Percentiles rank a stretch among this genome's conserved stretches.
These are phyloP conservation scores for Heterodera filipjevi DNA, from an alignment of 2,888 invertebrate genomes.

Conservation along the genomic window DNA sequence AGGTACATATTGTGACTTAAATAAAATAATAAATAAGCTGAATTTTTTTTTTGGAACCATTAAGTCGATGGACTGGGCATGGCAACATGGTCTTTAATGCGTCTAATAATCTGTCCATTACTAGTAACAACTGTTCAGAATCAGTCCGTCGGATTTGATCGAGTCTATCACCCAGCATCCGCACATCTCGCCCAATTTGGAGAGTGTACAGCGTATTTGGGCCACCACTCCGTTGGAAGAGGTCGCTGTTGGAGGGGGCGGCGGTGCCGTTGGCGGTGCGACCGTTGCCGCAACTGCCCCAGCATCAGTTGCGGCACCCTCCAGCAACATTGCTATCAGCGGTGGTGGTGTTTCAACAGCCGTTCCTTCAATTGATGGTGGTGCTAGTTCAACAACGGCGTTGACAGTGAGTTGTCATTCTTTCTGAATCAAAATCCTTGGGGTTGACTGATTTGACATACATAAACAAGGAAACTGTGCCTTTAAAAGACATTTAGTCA, in stretches of 20 bases:
- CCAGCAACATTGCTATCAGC: neutral
- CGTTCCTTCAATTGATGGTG: neutral
- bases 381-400: neutral
- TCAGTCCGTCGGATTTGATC: slow-evolving; percentile 24
- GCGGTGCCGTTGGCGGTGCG: neutral
- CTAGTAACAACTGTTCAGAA: slow-evolving; percentile 5
- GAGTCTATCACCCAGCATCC: neutral
- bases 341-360: neutral
- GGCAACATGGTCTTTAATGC: neutral
- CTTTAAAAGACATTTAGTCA: too few species aligned
- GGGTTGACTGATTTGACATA: too few species aligned
- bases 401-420: neutral
- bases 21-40: too few species aligned
- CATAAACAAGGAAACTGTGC: too few species aligned
- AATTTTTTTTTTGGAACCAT: too few species aligned
- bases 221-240: slow-evolving; percentile 24
- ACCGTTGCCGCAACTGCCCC: neutral
- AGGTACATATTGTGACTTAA: too few species aligned
- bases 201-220: slow-evolving; percentile 21
- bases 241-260: neutral
- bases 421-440: too few species aligned
- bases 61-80: too few species aligned
- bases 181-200: slow-evolving; percentile 18
- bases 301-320: neutral
- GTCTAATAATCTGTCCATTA: neutral